Base-by-base conservation (phyloP, 2,888 invertebrate species). In the Poecilus cupreus region DNA sequence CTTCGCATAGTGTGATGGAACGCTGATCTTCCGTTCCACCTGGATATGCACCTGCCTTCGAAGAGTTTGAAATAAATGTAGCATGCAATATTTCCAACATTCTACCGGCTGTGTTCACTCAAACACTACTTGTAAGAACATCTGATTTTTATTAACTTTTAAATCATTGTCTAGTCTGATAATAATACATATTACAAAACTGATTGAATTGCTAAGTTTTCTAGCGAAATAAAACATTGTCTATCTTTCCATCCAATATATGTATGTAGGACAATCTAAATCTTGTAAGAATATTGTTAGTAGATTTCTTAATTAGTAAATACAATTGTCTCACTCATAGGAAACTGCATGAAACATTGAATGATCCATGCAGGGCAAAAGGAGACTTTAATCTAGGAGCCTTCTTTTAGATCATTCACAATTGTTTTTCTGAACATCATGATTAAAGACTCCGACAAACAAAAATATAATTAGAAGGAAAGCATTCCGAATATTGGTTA, bases 311-410 rank as follows among this genome's bases (percentile, higher is more conserved):
- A n/a, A n/a, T n/a, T n/a, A n/a, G n/a, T n/a, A n/a, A n/a, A n/a
- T n/a, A n/a, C 8, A 60, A 70, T n/a, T 87, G 87, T 87, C 54
- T 86, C 87, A 87, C 85, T 83, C 84, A 83, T 85, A 18, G 68
- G 87, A 87, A 88, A 87, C 86, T 84, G 87, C 85, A 82, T 83
- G 83, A 82, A 84, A 83, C 81, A 87, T 84, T 78, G 60, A 83
- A 10, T 46, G 85, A 80, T 82, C 80, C 83, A 83, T 83, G 84
- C 87, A 87, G 87, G 88, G 87, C 88, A 88, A 88, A 87, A 83
- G 51, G 85, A 86, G 88, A 86, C 77, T 20, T 84, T 85, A 76
- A 82, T 87, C 81, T 87, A 77, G 84, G 87, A 88, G 37, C 11
- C 20, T 11, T 79, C 26, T 83, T 84, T 49, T 46, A 70, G 20